Base-by-base conservation (phyloP, 2,888 invertebrate genomes). In the Brenthis daphne region DNA sequence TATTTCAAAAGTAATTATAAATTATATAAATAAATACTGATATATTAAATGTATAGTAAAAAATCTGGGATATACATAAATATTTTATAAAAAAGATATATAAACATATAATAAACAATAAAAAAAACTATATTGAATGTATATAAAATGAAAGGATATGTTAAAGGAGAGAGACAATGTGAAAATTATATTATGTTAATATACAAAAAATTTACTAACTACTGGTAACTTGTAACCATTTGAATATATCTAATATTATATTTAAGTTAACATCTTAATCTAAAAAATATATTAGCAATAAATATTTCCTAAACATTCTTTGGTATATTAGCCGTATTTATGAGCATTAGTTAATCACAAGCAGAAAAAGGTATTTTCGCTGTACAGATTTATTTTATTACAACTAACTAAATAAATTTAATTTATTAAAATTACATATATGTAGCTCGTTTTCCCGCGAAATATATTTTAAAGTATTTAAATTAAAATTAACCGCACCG, bases 321-420 rank as follows among this genome's bases (percentile, higher is more conserved):
- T 92, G 91, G 91, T 90, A 87, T 83, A 80, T 85, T 89, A 92
- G 91, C 91, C 80, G 91, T 90, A 77, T 82, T 68, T 82, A 82
- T 83, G 85, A 87, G 84, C 84, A 85, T 88, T 84, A 87, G 79
- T 78, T 69, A 77, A 81, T 80, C 77, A 80, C 73, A 76, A 75
- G 73, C 69, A 63, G 47, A 57, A 65, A 67, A 54, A 55, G 60
- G 63, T 60, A 65, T 65, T 67, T 50, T 43, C n/a, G 57, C 65
- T 43, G 51, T 57, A 1, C 20, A 63, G 33, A 57, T 64, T 20
- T 47, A 12, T 53, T 29, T 47, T 14, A 57, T 61, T 57, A 69
- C 20, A 43, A 58, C 55, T 55, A 64, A 60, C 11, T 65, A 68
- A 57, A 70, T 63, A 69, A 57, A 65, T 58, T 61, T 53, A 61